A percentile compares a stretch with the other conserved stretches of the same genome.
Conservation (phyloP, 2,113 vertebrate genomes). For the Meleagris gallopavo region DNA sequence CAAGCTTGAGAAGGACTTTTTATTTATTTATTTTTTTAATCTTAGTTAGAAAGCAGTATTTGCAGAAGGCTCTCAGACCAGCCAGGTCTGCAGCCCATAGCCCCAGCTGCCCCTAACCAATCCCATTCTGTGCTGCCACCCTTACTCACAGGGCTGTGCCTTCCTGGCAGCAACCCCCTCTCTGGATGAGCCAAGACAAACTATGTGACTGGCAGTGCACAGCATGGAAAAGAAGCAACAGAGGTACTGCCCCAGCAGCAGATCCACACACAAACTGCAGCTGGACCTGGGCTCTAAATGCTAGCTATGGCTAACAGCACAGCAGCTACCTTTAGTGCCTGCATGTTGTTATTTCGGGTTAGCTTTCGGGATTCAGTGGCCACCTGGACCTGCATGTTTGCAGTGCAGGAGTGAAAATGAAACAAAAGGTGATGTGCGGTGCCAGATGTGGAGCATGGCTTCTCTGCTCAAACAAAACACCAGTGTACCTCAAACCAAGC, state of each 20-base stretch:
- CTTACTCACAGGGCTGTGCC: rapidly evolving
- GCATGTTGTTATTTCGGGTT: rapidly evolving
- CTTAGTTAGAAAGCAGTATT: neutral
- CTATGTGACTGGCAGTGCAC: rapidly evolving
- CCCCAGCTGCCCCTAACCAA: neutral
- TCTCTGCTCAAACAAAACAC: neutral
- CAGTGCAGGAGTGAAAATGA: neutral
- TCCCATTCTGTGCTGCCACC: neutral
- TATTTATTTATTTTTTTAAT: neutral
- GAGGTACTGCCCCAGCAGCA: neutral
- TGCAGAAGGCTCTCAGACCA: neutral
- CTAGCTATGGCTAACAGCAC: neutral
- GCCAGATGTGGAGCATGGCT: neutral
- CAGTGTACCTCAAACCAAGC: neutral
- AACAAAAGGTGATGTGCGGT: neutral
- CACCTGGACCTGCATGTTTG: neutral
- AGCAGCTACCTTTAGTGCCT: neutral
- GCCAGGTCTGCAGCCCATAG: neutral
- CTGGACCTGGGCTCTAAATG: neutral
- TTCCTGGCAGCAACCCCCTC: neutral
- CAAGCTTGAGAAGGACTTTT: neutral
- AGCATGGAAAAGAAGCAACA: neutral
- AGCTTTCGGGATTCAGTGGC: neutral
- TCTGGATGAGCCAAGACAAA: neutral
- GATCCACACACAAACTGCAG: neutral